Evolutionary conservation across 2,113 vertebrate species (phyloP).

Genomic region (Gobius niger): DNA sequence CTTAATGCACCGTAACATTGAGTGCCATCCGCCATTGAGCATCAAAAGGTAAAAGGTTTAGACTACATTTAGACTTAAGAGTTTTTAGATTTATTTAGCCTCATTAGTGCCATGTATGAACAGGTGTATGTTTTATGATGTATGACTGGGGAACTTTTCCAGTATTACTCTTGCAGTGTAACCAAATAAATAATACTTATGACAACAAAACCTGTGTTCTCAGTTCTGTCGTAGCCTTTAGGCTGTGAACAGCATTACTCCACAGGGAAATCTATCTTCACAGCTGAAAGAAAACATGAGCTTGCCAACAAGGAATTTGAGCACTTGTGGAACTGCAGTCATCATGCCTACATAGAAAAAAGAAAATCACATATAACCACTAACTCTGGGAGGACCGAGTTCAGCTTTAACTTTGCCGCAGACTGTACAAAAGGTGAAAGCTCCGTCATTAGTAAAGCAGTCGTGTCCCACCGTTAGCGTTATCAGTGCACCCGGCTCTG

Average conservation of each 20-base stretch:
- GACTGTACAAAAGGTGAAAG: constrained; percentile 22
- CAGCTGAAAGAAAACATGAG: constrained; percentile 19
- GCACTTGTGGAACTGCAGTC: constrained; percentile 13
- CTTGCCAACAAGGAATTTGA: constrained; percentile 11
- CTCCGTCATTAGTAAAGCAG: constrained; percentile 39
- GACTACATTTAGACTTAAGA: too few species aligned
- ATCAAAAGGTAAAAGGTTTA: too few species aligned
- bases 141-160: too few species aligned
- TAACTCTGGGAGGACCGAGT: constrained; percentile 4
- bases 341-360: background rate
- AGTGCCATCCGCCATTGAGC: too few species aligned
- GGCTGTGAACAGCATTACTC: constrained; percentile 2
- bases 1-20: too few species aligned
- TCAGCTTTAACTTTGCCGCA: constrained; percentile 2
- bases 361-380: constrained; percentile 1
- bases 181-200: background rate
- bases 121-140: too few species aligned
- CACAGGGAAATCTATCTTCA: constrained; percentile 22
- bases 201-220: background rate
- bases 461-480: constrained; percentile 2
- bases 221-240: background rate
- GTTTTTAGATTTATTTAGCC: too few species aligned
- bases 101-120: too few species aligned
- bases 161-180: too few species aligned
- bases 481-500: constrained; percentile 10